Evolutionary conservation across 1,140 invertebrate species (phyloP).

Genomic region (Heterodera schachtii): DNA sequence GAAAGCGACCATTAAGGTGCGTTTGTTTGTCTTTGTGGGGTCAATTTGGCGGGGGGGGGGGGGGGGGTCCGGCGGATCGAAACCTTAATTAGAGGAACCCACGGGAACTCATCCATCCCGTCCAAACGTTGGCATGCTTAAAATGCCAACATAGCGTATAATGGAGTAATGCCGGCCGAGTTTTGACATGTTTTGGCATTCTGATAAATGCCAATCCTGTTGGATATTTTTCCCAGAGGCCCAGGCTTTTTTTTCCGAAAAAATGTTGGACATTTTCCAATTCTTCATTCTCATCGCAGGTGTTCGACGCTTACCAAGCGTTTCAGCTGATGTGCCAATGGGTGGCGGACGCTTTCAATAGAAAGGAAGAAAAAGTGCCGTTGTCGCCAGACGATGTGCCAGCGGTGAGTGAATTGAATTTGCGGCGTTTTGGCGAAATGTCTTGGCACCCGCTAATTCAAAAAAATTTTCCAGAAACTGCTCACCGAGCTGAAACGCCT

Average conservation of each 20-base stretch:
- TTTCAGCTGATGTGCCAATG: constrained; percentile 40
- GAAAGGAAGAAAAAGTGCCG: too few relatives aligned
- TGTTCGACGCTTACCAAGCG: constrained; percentile 41
- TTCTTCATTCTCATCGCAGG: constrained; percentile 19
- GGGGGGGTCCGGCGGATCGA: too few relatives aligned
- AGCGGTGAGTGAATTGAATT: not conserved
- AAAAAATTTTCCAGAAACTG: constrained; percentile 8
- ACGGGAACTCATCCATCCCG: too few relatives aligned
- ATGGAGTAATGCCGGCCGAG: too few relatives aligned
- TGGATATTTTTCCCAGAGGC: too few relatives aligned
- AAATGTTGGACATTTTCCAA: constrained; percentile 2
- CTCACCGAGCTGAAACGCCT: not conserved
- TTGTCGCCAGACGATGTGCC: not conserved
- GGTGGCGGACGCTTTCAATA: constrained; percentile 6
- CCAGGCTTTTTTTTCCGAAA: too few relatives aligned
- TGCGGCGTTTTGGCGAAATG: not conserved
- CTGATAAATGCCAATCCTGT: too few relatives aligned
- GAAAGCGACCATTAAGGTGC: constrained; percentile 40
- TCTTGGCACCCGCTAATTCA: not conserved
- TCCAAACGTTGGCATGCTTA: too few relatives aligned
- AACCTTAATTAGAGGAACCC: too few relatives aligned
- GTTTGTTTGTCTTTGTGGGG: not conserved
- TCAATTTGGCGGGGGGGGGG: too few relatives aligned
- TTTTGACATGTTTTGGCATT: too few relatives aligned
- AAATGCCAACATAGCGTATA: too few relatives aligned